Percentiles rank a stretch among this genome's conserved stretches.
phyloP scores from a whole-genome alignment of 2,888 invertebrate genomes.

The Sinotaia quadrata region DNA sequence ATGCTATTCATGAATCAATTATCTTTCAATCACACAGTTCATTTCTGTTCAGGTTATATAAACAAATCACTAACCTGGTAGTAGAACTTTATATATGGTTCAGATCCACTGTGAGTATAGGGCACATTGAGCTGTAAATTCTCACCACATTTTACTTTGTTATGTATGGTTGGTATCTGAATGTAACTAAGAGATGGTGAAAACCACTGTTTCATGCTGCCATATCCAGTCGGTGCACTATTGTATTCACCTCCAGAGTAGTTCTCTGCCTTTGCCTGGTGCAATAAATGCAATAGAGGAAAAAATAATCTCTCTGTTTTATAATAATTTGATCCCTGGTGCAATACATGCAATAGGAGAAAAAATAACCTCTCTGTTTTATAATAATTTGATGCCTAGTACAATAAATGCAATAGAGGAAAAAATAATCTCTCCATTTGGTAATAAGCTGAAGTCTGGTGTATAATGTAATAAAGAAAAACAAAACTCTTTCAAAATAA shows the following conservation, averaged over 20 bases:
- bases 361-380: too few species aligned
- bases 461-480: neutral
- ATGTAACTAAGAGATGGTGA: conserved; percentile 62
- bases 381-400: too few species aligned
- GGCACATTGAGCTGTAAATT: conserved; percentile 47
- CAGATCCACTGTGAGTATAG: conserved; percentile 49
- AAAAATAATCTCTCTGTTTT: too few species aligned
- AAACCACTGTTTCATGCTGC: conserved; percentile 56
- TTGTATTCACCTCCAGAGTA: conserved; percentile 12
- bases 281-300: neutral
- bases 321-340: too few species aligned
- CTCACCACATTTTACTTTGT: conserved; percentile 44
- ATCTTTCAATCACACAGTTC: too few species aligned
- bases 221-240: too few species aligned
- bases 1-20: too few species aligned
- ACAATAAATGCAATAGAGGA: neutral
- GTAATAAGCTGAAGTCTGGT: too few species aligned
- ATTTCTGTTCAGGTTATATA: too few species aligned
- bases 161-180: conserved; percentile 49
- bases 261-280: conserved; percentile 31
- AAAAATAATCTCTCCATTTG: too few species aligned
- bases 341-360: neutral
- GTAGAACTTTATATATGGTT: conserved; percentile 36
- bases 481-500: neutral
- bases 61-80: conserved; percentile 51